phyloP scores from a whole-genome alignment of 2,888 invertebrate genomes.

The Dyspetes luteomarginatus region DNA sequence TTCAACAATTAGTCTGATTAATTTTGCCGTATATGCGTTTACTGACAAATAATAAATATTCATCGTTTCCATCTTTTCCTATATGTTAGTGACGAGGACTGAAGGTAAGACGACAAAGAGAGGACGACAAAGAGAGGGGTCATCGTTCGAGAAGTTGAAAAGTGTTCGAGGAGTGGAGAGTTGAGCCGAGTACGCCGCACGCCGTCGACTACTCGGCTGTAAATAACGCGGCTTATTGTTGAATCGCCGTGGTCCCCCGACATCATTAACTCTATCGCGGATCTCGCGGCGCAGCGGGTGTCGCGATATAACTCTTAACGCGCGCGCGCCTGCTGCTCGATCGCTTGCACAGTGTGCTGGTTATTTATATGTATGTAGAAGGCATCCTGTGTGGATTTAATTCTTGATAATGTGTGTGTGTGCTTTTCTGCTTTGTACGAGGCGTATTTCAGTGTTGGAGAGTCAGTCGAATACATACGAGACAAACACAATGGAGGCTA shows the following conservation, averaged over 20 bases:
- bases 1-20: neutral
- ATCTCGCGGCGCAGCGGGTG: slow-evolving; percentile 81
- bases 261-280: slow-evolving; percentile 82
- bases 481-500: slow-evolving; percentile 78
- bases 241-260: slow-evolving; percentile 76
- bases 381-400: slow-evolving; percentile 45
- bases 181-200: slow-evolving; percentile 28
- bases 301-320: slow-evolving; percentile 78
- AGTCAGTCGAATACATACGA: slow-evolving; percentile 33
- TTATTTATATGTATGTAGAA: slow-evolving; percentile 27
- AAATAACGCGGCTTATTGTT: slow-evolving; percentile 81
- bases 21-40: neutral
- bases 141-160: slow-evolving; percentile 23
- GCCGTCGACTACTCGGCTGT: slow-evolving; percentile 69
- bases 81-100: neutral
- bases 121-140: slow-evolving; percentile 17
- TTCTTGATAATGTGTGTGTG: slow-evolving; percentile 14
- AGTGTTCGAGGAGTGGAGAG: slow-evolving; percentile 15
- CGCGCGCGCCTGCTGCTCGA: slow-evolving; percentile 70
- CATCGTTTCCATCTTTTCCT: neutral
- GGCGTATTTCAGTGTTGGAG: slow-evolving; percentile 35
- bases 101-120: slow-evolving; percentile 9
- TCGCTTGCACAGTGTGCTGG: slow-evolving; percentile 62
- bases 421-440: slow-evolving; percentile 19
- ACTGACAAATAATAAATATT: neutral